phyloP scores from a whole-genome alignment of 2,113 vertebrate species.

The Daphoenositta chrysoptera region DNA sequence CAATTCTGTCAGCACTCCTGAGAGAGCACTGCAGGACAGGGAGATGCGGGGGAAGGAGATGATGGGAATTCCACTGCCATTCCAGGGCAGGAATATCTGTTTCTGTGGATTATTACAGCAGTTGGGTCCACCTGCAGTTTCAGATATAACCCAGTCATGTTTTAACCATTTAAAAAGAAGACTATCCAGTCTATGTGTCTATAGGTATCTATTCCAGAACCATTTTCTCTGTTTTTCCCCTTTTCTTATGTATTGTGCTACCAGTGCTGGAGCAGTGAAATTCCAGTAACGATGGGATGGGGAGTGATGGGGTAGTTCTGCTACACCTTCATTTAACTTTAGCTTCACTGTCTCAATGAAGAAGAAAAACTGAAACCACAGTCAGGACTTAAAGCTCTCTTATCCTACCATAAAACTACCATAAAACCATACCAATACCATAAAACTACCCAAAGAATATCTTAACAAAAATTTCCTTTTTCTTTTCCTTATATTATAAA shows the following conservation, averaged over 20 bases:
- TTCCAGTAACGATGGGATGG: neutral
- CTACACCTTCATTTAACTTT: neutral
- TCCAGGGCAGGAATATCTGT: neutral
- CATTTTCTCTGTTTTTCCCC: neutral
- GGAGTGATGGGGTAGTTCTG: neutral
- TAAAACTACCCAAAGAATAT: neutral
- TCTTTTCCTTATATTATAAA: neutral
- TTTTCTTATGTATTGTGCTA: neutral
- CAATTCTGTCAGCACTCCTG: neutral
- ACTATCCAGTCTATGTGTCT: neutral
- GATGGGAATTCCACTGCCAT: conserved; percentile 10
- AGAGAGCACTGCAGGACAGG: neutral
- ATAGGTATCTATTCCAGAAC: neutral
- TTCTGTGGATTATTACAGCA: neutral
- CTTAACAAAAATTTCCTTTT: neutral
- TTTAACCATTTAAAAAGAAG: neutral
- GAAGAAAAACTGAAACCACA: neutral
- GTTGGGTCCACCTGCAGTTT: neutral
- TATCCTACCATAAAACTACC: neutral
- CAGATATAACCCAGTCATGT: neutral
- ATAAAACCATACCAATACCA: too few species aligned
- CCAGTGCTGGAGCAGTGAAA: neutral
- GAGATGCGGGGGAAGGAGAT: neutral
- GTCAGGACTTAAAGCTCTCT: neutral
- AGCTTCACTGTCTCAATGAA: neutral